Evolutionary conservation across 2,888 invertebrate genomes (phyloP).

Genomic region (Caenorhabditis auriculariae): DNA sequence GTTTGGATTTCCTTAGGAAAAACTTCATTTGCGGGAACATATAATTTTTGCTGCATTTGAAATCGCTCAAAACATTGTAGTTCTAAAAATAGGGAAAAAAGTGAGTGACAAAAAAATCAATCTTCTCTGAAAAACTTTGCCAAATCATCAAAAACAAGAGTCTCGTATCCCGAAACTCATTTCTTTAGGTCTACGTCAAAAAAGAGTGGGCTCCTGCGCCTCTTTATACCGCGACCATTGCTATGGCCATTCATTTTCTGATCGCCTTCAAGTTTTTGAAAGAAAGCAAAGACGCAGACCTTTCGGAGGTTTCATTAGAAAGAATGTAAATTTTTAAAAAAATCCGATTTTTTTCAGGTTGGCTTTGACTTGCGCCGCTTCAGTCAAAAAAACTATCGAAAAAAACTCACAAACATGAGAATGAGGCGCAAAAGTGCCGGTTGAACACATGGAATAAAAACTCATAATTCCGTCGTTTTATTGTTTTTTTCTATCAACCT

Average conservation of each 20-base stretch:
- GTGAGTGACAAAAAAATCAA: constrained; percentile 1
- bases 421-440: neutral
- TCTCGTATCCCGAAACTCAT: neutral
- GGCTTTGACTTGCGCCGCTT: constrained; percentile 1
- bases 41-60: too few species aligned
- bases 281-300: constrained; percentile 21
- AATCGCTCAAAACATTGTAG: too few species aligned
- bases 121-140: too few species aligned
- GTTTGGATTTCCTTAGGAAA: too few species aligned
- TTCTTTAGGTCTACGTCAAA: constrained; percentile 18
- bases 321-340: neutral
- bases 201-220: constrained; percentile 19
- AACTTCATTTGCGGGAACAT: neutral
- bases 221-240: constrained; percentile 13
- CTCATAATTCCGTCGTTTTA: neutral
- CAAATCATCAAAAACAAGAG: too few species aligned
- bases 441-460: neutral
- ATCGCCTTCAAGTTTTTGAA: constrained; percentile 20
- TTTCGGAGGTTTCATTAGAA: constrained; percentile 12
- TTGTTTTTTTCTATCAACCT: neutral
- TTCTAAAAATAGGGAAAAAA: neutral
- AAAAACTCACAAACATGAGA: neutral
- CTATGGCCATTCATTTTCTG: constrained; percentile 19
- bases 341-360: neutral
- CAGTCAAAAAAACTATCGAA: neutral